Conservation (phyloP, 2,888 invertebrate species). For the Orthosia incerta region DNA sequence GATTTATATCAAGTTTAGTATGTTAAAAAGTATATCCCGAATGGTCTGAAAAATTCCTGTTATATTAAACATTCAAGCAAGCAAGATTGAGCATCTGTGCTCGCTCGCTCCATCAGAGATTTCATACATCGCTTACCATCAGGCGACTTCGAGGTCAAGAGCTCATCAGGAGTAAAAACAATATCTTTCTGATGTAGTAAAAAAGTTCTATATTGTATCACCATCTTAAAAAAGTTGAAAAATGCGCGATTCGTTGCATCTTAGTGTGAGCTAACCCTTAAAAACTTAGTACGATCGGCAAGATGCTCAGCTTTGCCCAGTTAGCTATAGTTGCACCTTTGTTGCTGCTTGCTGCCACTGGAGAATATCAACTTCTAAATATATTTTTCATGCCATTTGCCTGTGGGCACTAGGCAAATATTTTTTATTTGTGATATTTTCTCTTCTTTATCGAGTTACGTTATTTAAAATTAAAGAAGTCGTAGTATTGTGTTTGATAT, state of each 20-base stretch:
- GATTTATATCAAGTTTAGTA: too few relatives aligned
- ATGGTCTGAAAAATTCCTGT: too few relatives aligned
- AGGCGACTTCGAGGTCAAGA: too few relatives aligned
- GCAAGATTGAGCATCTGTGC: too few relatives aligned
- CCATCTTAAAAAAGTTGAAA: not conserved
- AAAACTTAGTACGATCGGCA: slow-evolving; percentile 51
- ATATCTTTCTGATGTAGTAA: too few relatives aligned
- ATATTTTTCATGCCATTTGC: slow-evolving; percentile 41
- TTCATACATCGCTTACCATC: too few relatives aligned
- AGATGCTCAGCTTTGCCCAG: slow-evolving; percentile 46
- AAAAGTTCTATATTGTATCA: too few relatives aligned
- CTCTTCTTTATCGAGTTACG: slow-evolving; percentile 14
- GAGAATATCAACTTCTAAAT: slow-evolving; percentile 46
- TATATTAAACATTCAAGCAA: too few relatives aligned
- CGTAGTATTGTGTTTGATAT: slow-evolving; percentile 15
- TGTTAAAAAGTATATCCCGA: too few relatives aligned
- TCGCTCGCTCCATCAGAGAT: too few relatives aligned
- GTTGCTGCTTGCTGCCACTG: slow-evolving; percentile 27
- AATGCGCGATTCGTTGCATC: not conserved
- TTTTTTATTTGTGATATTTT: slow-evolving; percentile 49
- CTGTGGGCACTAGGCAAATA: slow-evolving; percentile 27
- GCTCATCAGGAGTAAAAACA: too few relatives aligned
- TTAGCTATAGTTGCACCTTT: slow-evolving; percentile 54
- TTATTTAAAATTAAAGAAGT: slow-evolving; percentile 11
- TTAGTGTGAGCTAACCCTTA: not conserved